Base-by-base conservation (phyloP, 2,113 vertebrate genomes). In the Octodon degus region DNA sequence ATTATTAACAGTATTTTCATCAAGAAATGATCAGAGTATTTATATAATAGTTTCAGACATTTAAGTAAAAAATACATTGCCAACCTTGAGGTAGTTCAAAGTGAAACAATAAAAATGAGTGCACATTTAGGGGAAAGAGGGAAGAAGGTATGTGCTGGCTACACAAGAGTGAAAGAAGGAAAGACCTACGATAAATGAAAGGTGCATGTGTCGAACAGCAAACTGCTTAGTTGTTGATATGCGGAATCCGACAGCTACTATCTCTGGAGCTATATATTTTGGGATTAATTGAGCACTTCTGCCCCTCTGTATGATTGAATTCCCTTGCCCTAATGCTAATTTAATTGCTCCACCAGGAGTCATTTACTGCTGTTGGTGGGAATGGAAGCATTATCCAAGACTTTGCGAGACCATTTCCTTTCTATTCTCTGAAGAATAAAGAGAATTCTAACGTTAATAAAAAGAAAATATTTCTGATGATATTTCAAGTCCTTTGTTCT, bases 31-130 rank as follows among this genome's bases (percentile, higher is more conserved):
- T 96, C 82, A 95, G 63, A 86, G 94, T 67, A 55, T 92, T 95
- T 97, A 96, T 96, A 94, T 89, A 91, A 92, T 83, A 93, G 90
- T 95, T 96, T 95, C 30, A 85, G 90, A 76, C 79, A 86, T 86
- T 97, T 91, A 47, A 58, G 83, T 89, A 91, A 55, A 93, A 97
- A 95, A 96, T 97, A 97, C 34, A 96, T 70, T 83, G 93, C 96
- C 92, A 95, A 92, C 68, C 96, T 98, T 90, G 88, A 97, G 30
- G 30, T 62, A 90, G 83, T 97, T 97, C 96, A 97, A 68, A 94
- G 87, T n/a, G 19, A 92, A 95, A 95, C 92, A 80, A 81, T 97
- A 97, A 97, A 97, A 96, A 88, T 97, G 97, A 97, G 5, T 97
- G 85, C 97, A 65, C 72, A 50, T 32, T 89, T 96, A 60, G 79